Base-by-base conservation (phyloP, 2,113 vertebrate species). In the Tetraodon nigroviridis region DNA sequence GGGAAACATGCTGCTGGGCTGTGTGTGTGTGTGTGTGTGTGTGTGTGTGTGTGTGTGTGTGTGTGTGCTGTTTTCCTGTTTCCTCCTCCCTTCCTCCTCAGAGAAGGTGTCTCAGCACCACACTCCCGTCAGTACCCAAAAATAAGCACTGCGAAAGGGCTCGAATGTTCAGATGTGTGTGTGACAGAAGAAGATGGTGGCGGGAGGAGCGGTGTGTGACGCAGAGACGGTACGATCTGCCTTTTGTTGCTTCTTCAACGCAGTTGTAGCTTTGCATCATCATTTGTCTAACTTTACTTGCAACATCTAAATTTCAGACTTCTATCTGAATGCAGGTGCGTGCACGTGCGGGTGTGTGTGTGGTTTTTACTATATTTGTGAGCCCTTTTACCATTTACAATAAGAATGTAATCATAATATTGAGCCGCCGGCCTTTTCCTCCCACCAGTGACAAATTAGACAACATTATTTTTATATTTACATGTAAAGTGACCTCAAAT, bases 171-270 rank as follows among this genome's bases (percentile, higher is more conserved):
- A 37, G 13, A n/a, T 13, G 6, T 16, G 44, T 16, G 44, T 17
- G 44, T 6, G n/a, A 46, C 10, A 46, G 44, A 46, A 46, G 44
- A n/a, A 46, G 15, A n/a, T 55, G 51, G 40, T 51, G 60, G 75
- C 71, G 78, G 79, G 68, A 57, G 37, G 60, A 65, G 64, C 18
- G 66, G 44, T 69, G 68, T 67, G 76, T 62, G 69, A 60, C 74
- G 67, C 64, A 78, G 64, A 78, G 73, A 85, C 71, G 83, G 84
- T 84, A 84, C 46, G 83, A 48, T 70, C 41, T 79, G 76, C 64
- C 51, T 88, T 84, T 82, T 65, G 51, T 46, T 63, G 60, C 40
- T 73, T 59, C 55, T 62, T 45, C 55, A 42, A 53, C 50, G 46
- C 48, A 52, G 21, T 58, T 51, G 55, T 59, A 40, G 62, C 73